phyloP scores from a whole-genome alignment of 2,888 invertebrate species.

The Sabatieria punctata region DNA sequence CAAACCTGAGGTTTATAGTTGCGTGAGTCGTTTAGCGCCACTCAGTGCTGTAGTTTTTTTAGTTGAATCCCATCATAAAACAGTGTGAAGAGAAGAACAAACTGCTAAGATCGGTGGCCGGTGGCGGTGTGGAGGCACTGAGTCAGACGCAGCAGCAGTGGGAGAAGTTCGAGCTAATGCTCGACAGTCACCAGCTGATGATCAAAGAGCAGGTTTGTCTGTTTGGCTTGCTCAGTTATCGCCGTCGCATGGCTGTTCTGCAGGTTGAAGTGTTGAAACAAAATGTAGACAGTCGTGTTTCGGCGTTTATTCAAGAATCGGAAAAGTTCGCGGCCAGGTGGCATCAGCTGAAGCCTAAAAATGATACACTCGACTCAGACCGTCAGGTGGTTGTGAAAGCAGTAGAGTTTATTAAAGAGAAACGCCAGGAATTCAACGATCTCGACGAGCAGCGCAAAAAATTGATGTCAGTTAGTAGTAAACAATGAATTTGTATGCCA shows the following conservation, averaged over 20 bases:
- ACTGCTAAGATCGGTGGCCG: constrained; percentile 48
- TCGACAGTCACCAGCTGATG: constrained; percentile 64
- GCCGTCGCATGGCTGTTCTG: constrained; percentile 50
- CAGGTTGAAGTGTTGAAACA: constrained; percentile 66
- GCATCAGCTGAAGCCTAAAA: constrained; percentile 52
- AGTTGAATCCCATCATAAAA: constrained; percentile 50
- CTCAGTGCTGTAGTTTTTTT: constrained; percentile 40
- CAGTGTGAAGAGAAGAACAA: constrained; percentile 57
- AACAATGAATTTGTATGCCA: constrained; percentile 5
- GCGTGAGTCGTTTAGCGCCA: constrained; percentile 1
- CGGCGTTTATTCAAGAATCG: constrained; percentile 44
- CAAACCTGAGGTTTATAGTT: constrained; percentile 47
- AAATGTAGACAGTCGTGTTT: constrained; percentile 39
- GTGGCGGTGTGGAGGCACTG: constrained; percentile 57
- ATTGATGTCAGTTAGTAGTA: constrained; percentile 35
- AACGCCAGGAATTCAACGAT: constrained; percentile 44
- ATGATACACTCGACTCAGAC: constrained; percentile 42
- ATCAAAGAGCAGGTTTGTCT: constrained; percentile 58
- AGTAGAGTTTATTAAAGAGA: constrained; percentile 46
- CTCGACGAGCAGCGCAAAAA: constrained; percentile 41
- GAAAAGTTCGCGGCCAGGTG: constrained; percentile 64
- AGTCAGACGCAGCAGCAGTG: constrained; percentile 54
- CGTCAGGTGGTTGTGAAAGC: constrained; percentile 40
- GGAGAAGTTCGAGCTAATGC: constrained; percentile 60
- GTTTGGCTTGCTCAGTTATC: not conserved